Evolutionary conservation across 1,140 invertebrate genomes (phyloP), one percentile per base, ranked within the genome.

Genomic region (Physella acuta): DNA sequence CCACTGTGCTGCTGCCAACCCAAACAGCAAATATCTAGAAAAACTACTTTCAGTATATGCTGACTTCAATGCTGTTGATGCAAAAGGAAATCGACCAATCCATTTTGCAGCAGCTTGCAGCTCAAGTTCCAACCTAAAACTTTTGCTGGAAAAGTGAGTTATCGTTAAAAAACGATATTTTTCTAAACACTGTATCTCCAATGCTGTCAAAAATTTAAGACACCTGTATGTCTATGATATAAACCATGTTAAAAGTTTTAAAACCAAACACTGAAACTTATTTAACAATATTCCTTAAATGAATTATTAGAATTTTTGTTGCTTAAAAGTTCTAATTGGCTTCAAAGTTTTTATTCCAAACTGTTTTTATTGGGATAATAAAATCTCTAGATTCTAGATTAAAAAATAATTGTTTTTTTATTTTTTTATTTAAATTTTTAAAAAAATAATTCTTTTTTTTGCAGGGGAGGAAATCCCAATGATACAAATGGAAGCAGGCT

Each of bases 1-100:
- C 3, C 88, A 88, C 73, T 86, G 84, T 76, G 87, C 87, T 28
- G 85, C 85, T 20, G 85, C 88, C 63, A 88, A 88, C 74, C 87
- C 87, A 4, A 87, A 88, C 76, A 73, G 79, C 2, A 79, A 84
- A 37, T 85, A 86, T 51, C 71, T 88, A 28, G 78, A 79, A 17
- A 73, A 77, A 31, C 73, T 88, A 16, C 70, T 87, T 28, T 71
- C 73, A 17, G 73, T 82, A 5, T 75, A 80, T 64, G 85, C 86
- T 4, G 84, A 87, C 36, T 83, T 81, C 62, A 84, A 84, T 66
- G 63, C 87, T 26, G 64, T 77, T 0, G 88, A 89, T 78, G 73
- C 75, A n/a, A 73, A 82, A 44, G 79, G 83, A 8, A 80, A 87
- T 67, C 71, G 79, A 33, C 84, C 83, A 0, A 82, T 88, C 36